Evolutionary conservation across 2,888 invertebrate species (phyloP).

Genomic region (Anorthoa munda): DNA sequence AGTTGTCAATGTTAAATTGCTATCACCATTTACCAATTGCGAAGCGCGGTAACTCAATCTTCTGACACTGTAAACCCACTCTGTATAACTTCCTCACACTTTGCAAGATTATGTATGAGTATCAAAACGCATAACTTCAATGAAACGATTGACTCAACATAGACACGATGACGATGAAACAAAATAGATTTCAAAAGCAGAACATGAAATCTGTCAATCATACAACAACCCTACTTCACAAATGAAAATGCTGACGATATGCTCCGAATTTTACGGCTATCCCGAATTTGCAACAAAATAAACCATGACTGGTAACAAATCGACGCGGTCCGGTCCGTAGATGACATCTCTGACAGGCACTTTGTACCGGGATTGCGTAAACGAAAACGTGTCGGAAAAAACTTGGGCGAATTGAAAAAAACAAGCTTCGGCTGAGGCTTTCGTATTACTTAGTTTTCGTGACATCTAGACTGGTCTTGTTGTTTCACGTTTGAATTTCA

Average conservation of each 20-base stretch:
- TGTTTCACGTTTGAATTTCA: conserved; percentile 4
- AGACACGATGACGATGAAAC: neutral
- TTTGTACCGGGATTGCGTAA: conserved; percentile 57
- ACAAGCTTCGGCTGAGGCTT: conserved; percentile 37
- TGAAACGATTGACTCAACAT: neutral
- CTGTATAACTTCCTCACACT: conserved; percentile 9
- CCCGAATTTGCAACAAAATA: conserved; percentile 71
- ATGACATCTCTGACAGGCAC: conserved; percentile 61
- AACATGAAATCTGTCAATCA: conserved; percentile 57
- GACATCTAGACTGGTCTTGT: conserved; percentile 10
- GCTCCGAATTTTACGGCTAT: conserved; percentile 55
- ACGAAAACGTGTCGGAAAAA: conserved; percentile 41
- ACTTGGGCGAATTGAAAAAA: conserved; percentile 47
- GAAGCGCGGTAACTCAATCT: no score
- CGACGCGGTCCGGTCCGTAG: conserved; percentile 53
- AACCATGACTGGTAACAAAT: conserved; percentile 68
- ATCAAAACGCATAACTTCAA: neutral
- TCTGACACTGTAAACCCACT: no score
- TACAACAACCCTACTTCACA: conserved; percentile 39
- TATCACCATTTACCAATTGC: conserved; percentile 11
- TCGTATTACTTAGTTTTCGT: conserved; percentile 28
- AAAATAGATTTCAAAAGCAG: conserved; percentile 5
- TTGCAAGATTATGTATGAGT: neutral
- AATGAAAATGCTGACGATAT: conserved; percentile 64
- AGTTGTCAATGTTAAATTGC: neutral